Base-by-base conservation (phyloP, 2,113 vertebrate species). In the Rhinogobius similis region DNA sequence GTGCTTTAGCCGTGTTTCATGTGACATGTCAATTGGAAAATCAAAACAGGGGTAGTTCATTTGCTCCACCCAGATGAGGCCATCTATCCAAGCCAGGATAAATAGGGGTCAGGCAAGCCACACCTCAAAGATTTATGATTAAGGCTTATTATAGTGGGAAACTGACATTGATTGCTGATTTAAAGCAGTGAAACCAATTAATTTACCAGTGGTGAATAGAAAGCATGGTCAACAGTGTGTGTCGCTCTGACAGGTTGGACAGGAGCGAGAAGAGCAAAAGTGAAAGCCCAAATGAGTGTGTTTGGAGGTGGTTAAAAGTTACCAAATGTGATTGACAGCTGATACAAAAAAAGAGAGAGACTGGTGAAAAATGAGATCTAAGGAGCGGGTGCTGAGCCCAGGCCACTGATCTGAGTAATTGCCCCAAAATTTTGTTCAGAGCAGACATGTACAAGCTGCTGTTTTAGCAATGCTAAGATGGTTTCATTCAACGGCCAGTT, bases 101-200 rank as follows among this genome's bases (percentile, higher is more conserved):
- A 94, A 94, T 93, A 93, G 80, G 93, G 88, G 83, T 93, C 92
- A 94, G 93, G 86, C 90, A 91, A 93, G 93, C 94, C 95, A 94
- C 95, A 94, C 95, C 95, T 96, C 94, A 92, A 90, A 93, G 95
- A 96, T 95, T 95, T 95, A 95, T 93, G 92, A 93, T 96, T 94
- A 93, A 93, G 86, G 85, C 89, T 92, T 91, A 92, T 94, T 93
- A 94, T 93, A 88, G 87, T 87, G 84, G 86, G 79, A 89, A 92
- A 91, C 88, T 93, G 92, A 93, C 93, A 94, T 84, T 93, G 92
- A 93, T 92, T 93, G 92, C 91, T 82, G 89, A 92, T 92, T 92
- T 91, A 90, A 92, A 87, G 87, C 88, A 85, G 78, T 78, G 89
- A 92, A 91, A 88, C 88, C 89, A 90, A 89, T 93, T 93, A 88